A percentile compares a stretch with the other conserved stretches of the same genome.
Conservation (phyloP, 2,797 vertebrate genomes). For the Sebastolobus altivelis region DNA sequence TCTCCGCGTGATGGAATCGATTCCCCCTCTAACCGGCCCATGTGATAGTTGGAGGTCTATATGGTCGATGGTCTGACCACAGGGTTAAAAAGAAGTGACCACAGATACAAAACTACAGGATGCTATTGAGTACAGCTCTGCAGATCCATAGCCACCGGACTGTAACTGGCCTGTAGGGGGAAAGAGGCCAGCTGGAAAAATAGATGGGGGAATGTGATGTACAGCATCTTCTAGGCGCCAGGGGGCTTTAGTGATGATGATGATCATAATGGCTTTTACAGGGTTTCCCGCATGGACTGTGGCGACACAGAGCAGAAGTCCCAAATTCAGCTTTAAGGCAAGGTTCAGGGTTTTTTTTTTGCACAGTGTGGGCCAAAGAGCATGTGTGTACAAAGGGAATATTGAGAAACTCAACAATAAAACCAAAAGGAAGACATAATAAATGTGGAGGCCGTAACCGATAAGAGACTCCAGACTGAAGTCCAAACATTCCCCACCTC, state of each 20-base stretch:
- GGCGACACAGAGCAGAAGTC: not conserved
- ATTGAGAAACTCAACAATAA: constrained; percentile 16
- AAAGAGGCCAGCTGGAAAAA: constrained; percentile 70
- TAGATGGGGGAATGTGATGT: constrained; percentile 49
- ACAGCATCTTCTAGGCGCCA: constrained; percentile 46
- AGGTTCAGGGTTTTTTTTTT: constrained; percentile 26
- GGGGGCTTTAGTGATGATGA: constrained; percentile 41
- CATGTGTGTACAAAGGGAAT: not conserved
- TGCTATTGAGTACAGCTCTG: constrained; percentile 54
- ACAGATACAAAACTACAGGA: constrained; percentile 65
- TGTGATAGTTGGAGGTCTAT: constrained; percentile 27
- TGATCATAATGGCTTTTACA: constrained; percentile 65
- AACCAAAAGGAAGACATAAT: constrained; percentile 25
- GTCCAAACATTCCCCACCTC: constrained; percentile 8
- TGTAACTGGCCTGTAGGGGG: constrained; percentile 53
- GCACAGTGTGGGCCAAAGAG: constrained; percentile 28
- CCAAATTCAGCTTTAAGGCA: constrained; percentile 13
- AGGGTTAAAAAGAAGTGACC: constrained; percentile 64
- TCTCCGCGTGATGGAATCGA: constrained; percentile 42
- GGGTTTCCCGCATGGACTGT: constrained; percentile 29
- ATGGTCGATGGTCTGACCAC: constrained; percentile 37
- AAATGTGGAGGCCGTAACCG: constrained; percentile 11
- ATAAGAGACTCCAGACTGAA: constrained; percentile 22
- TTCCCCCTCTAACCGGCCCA: constrained; percentile 21
- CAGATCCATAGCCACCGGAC: constrained; percentile 63